These are phyloP conservation scores for Drosophila bifasciata DNA, from an alignment of 1,140 invertebrate genomes.

Conservation along the genomic window DNA sequence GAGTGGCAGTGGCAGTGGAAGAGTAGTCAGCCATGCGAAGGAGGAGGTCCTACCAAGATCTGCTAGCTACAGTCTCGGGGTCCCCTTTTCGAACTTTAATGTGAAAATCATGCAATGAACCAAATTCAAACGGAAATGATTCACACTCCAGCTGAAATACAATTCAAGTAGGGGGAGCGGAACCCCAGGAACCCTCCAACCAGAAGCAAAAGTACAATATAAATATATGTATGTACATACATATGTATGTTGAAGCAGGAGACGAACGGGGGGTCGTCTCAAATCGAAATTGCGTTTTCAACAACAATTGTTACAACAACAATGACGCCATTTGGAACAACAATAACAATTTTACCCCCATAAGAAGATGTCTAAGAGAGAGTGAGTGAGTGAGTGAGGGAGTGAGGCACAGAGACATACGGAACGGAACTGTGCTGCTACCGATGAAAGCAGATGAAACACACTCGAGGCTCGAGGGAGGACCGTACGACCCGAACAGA, in stretches of 20 bases:
- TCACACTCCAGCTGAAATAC: constrained; percentile 72
- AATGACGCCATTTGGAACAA: constrained; percentile 66
- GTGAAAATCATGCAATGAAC: constrained; percentile 82
- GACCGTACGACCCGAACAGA: neutral
- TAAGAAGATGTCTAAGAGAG: neutral
- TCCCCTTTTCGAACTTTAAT: constrained; percentile 51
- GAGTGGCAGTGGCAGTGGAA: neutral
- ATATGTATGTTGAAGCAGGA: neutral
- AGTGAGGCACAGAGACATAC: neutral
- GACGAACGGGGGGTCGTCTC: constrained; percentile 11
- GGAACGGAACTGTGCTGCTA: neutral
- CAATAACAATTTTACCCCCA: constrained; percentile 43
- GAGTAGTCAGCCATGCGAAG: constrained; percentile 27
- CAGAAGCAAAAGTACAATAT: constrained; percentile 1
- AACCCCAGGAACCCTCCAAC: neutral
- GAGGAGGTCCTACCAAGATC: constrained; percentile 46
- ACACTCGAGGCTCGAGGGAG: constrained; percentile 8
- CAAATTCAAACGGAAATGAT: constrained; percentile 81
- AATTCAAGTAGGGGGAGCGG: constrained; percentile 38
- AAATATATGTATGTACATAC: too few relatives aligned
- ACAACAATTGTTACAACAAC: constrained; percentile 66
- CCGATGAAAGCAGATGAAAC: constrained; percentile 29
- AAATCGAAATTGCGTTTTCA: constrained; percentile 74
- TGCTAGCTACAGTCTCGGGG: constrained; percentile 1
- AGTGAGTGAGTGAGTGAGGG: neutral